Conservation (phyloP, 2,113 vertebrate genomes). For the Nycticryphes semicollaris region DNA sequence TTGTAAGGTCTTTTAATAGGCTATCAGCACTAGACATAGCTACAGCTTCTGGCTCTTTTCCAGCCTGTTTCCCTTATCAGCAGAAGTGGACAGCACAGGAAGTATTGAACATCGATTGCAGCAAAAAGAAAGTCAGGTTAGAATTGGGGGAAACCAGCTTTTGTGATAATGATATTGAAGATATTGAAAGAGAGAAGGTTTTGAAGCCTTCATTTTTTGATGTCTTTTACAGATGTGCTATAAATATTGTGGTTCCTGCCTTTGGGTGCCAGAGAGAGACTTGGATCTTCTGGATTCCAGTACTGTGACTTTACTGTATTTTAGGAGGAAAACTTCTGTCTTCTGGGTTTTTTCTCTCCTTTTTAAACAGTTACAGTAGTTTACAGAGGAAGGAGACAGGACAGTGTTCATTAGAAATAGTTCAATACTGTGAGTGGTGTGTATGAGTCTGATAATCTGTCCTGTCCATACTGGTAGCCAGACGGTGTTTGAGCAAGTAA, state of each 20-base stretch:
- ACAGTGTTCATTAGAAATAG: background rate
- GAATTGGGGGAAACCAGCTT: background rate
- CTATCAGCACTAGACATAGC: background rate
- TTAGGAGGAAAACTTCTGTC: background rate
- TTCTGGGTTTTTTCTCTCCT: background rate
- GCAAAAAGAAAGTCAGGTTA: background rate
- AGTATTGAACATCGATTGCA: background rate
- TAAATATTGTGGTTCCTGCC: background rate
- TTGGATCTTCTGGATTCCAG: background rate
- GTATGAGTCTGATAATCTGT: background rate
- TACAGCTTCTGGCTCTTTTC: background rate
- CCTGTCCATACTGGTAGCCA: background rate
- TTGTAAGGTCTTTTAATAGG: background rate
- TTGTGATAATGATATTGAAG: background rate
- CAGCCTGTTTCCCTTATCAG: background rate
- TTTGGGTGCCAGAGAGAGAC: background rate
- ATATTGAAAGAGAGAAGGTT: background rate
- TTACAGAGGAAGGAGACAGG: background rate
- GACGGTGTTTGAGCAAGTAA: background rate
- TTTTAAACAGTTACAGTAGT: background rate
- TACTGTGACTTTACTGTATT: background rate
- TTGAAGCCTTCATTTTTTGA: background rate
- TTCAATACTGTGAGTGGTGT: background rate
- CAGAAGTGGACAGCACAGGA: background rate
- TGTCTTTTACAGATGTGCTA: background rate